phyloP scores from a whole-genome alignment of 2,113 vertebrate species.

The Sceloporus undulatus region DNA sequence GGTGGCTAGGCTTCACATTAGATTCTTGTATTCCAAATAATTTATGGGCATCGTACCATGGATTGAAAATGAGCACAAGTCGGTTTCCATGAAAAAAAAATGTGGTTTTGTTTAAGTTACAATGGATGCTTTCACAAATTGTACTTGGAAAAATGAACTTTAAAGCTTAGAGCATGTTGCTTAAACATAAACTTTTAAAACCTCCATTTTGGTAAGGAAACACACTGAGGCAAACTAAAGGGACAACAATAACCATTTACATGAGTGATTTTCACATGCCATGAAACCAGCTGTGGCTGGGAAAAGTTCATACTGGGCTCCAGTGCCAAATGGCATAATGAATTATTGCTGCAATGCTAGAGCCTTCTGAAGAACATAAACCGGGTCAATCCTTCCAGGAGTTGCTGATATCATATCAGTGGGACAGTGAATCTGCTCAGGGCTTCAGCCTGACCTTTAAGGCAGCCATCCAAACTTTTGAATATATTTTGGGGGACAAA shows the following conservation, averaged over 20 bases:
- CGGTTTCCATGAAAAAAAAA: slow-evolving; percentile 60
- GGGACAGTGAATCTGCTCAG: too few species aligned
- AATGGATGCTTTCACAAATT: slow-evolving; percentile 68
- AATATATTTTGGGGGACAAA: too few species aligned
- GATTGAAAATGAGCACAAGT: slow-evolving; percentile 49
- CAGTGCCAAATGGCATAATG: neutral
- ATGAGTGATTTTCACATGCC: slow-evolving; percentile 1
- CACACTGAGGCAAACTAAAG: slow-evolving; percentile 23
- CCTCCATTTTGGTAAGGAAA: slow-evolving; percentile 48
- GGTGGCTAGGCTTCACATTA: slow-evolving; percentile 33
- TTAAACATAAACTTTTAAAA: slow-evolving; percentile 65
- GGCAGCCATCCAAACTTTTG: too few species aligned
- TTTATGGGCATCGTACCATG: slow-evolving; percentile 53
- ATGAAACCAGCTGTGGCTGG: slow-evolving; percentile 22
- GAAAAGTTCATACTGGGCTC: neutral
- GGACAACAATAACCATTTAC: neutral
- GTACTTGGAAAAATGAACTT: slow-evolving; percentile 58
- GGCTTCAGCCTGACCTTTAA: too few species aligned
- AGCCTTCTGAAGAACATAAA: too few species aligned
- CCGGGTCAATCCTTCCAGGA: too few species aligned
- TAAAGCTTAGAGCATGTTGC: slow-evolving; percentile 59
- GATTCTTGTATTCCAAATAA: slow-evolving; percentile 49
- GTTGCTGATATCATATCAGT: too few species aligned
- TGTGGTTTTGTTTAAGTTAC: slow-evolving; percentile 70
- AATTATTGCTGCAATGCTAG: neutral